Evolutionary conservation across 2,113 vertebrate genomes (phyloP).

Genomic region (Myodes glareolus): DNA sequence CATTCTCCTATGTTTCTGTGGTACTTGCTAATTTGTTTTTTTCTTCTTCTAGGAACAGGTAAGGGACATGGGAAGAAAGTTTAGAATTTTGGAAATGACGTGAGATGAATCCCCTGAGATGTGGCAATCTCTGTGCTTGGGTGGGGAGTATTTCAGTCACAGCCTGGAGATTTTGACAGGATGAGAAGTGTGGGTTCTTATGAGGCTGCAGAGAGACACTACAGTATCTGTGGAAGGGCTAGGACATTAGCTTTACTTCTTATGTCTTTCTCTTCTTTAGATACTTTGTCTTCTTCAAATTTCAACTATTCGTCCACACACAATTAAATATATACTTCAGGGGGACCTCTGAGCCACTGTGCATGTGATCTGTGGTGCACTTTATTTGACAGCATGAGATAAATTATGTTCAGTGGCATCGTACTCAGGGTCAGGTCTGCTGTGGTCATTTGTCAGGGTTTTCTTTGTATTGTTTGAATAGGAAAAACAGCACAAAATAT

Average conservation of each 20-base stretch:
- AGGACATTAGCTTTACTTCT: background rate
- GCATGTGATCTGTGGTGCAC: background rate
- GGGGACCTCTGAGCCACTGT: background rate
- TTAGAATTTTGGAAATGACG: background rate
- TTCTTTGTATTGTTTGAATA: background rate
- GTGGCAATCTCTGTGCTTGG: background rate
- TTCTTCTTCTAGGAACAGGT: background rate
- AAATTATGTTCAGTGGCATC: background rate
- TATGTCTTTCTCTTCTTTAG: background rate
- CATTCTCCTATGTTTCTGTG: background rate
- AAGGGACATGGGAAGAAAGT: background rate
- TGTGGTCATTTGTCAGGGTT: background rate
- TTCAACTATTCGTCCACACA: background rate
- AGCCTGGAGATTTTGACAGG: background rate
- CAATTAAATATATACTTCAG: background rate
- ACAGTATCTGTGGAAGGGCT: background rate
- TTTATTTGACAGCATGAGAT: background rate
- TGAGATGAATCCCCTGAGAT: background rate
- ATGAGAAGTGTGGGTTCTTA: background rate
- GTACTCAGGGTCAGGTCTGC: background rate
- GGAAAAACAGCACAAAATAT: background rate
- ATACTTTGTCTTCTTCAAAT: background rate
- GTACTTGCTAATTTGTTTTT: background rate
- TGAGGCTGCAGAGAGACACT: background rate
- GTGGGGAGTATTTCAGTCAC: background rate